Conservation (phyloP, 2,113 vertebrate species). For the Lathamus discolor region DNA sequence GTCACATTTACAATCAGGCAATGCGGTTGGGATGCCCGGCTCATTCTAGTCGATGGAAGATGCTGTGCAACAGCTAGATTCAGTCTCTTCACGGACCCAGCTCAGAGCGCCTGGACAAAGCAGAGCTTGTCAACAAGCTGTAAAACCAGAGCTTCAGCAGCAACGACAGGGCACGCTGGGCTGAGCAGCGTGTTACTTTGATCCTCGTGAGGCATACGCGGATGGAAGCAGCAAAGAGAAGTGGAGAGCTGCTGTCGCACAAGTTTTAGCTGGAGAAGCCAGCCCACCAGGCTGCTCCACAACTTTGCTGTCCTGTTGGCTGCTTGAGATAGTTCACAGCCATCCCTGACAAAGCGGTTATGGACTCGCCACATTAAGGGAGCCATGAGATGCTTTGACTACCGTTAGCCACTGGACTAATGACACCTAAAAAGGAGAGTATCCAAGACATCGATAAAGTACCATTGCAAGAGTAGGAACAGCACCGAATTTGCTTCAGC, state of each 20-base stretch:
- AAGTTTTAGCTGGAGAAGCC: slow-evolving; percentile 95
- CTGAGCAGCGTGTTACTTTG: not conserved
- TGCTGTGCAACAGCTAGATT: not conserved
- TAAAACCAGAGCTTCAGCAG: not conserved
- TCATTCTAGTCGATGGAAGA: not conserved
- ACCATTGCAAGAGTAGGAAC: not conserved
- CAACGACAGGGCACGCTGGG: not conserved
- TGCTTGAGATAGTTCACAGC: not conserved
- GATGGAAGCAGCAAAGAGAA: slow-evolving; percentile 99
- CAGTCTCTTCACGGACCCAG: not conserved
- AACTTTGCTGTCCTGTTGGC: not conserved
- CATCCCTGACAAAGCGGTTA: rapidly evolving
- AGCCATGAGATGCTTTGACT: not conserved
- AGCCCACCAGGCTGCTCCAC: slow-evolving; percentile 36
- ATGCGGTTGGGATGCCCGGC: not conserved
- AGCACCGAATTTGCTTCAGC: not conserved
- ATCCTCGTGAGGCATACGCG: slow-evolving; percentile 85
- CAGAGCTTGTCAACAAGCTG: not conserved
- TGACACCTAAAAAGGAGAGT: not conserved
- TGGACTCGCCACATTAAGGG: not conserved
- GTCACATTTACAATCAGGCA: too few species aligned
- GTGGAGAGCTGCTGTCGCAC: slow-evolving; percentile 92
- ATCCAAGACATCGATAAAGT: not conserved
- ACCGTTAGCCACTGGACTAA: not conserved
- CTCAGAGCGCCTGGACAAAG: not conserved